Percentiles rank a stretch among this genome's conserved stretches.
Conservation (phyloP, 2,113 vertebrate genomes). For the Herpetotheres cachinnans region DNA sequence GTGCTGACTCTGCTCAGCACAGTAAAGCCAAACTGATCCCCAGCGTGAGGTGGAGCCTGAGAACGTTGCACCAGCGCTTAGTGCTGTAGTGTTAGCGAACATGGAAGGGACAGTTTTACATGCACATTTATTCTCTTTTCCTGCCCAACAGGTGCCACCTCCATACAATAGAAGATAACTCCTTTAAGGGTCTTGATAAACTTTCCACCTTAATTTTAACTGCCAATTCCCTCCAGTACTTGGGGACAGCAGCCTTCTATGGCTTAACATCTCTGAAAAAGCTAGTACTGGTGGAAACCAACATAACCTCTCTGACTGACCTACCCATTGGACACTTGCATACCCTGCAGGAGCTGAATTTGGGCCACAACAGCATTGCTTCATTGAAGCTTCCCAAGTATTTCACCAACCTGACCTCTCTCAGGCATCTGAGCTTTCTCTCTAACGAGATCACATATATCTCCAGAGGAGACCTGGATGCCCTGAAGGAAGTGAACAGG, state of each 20-base stretch:
- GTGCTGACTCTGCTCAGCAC: not conserved
- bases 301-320: conserved; percentile 44
- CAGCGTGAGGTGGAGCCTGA: not conserved
- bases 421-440: conserved; percentile 64
- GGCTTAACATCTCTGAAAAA: conserved; percentile 63
- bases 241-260: conserved; percentile 58
- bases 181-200: conserved; percentile 59
- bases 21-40: not conserved
- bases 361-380: conserved; percentile 70
- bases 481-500: conserved; percentile 22
- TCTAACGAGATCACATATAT: conserved; percentile 70
- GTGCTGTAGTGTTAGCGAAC: not conserved
- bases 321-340: conserved; percentile 72
- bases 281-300: conserved; percentile 69
- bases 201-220: conserved; percentile 78
- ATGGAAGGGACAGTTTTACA: not conserved
- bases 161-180: conserved; percentile 64
- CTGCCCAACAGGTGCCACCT: conserved; percentile 69
- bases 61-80: not conserved
- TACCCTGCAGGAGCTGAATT: conserved; percentile 69
- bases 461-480: conserved; percentile 54
- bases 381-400: conserved; percentile 69
- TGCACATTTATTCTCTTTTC: not conserved
- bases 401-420: conserved; percentile 58
- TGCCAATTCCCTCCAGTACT: conserved; percentile 67